Evolutionary conservation across 1,140 invertebrate species (phyloP), one percentile per base, ranked within the genome.

Genomic region (Hylyphantes graminicola): DNA sequence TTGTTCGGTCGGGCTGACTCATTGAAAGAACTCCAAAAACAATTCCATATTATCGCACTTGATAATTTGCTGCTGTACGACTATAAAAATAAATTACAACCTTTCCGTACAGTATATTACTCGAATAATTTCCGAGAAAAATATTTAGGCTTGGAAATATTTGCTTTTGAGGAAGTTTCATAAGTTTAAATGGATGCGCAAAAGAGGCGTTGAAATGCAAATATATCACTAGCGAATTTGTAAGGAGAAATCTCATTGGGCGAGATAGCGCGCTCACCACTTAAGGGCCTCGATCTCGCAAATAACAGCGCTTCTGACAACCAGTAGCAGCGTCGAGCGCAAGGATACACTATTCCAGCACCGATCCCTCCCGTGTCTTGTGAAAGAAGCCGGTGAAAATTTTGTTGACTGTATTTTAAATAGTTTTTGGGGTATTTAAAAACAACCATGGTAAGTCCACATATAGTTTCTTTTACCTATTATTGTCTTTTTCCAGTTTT

Each of bases 301-400:
- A 82, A 82, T 82, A 63, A 75, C 80, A 68, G 59, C 59, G 59
- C 67, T 48, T 21, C 80, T 82, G 80, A 82, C 80, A 82, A 19
- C 48, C 57, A 19, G 59, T 54, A 21, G 9, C 64, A 48, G 35
- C 72, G 48, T 17, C 21, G 3, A 19, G 80, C 80, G 80, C n/a
- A 82, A 75, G 80, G 61, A 82, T 82, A 82, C 80, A 82, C n/a
- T 73, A 48, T 35, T 81, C 59, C 55, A 63, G 65, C 55, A 61
- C 79, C 53, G 80, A 82, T 74, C 70, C 80, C 80, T 82, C 80
- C 80, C 80, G 80, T 80, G 77, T 80, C 77, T 80, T 68, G 65
- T 80, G 77, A 80, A 70, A 80, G 77, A 80, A 80, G 77, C 77
- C 77, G 77, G 77, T 80, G 77, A 80, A 81, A 81, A 81, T 81